Conservation (phyloP, 2,888 invertebrate species). For the Linnaemya vulpina region DNA sequence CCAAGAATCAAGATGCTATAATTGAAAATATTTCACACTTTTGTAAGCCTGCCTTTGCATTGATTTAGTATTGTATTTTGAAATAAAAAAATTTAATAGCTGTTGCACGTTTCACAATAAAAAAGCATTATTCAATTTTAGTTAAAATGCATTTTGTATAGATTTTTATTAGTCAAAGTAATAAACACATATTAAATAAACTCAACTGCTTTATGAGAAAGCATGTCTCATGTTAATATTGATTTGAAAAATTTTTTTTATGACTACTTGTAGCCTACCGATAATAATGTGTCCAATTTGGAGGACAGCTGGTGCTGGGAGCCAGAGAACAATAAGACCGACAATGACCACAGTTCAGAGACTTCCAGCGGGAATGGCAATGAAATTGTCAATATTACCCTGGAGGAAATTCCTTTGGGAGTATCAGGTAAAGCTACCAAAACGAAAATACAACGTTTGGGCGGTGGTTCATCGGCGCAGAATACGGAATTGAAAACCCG, state of each 20-base stretch:
- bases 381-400: constrained; percentile 77
- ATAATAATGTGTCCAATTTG: constrained; percentile 75
- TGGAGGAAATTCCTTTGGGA: constrained; percentile 75
- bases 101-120: constrained; percentile 56
- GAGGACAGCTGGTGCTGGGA: constrained; percentile 83
- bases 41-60: constrained; percentile 56
- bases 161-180: constrained; percentile 39
- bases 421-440: constrained; percentile 74
- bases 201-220: constrained; percentile 65
- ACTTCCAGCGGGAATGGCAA: constrained; percentile 74
- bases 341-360: constrained; percentile 75
- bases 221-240: constrained; percentile 50
- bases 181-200: constrained; percentile 42
- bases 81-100: constrained; percentile 59
- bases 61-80: constrained; percentile 55
- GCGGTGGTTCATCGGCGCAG: constrained; percentile 35
- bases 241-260: background rate
- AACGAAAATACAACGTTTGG: constrained; percentile 82
- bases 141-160: constrained; percentile 21
- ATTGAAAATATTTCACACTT: constrained; percentile 55
- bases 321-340: constrained; percentile 79
- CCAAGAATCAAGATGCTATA: constrained; percentile 33
- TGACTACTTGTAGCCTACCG: constrained; percentile 73
- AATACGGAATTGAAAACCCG: constrained; percentile 81
- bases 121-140: constrained; percentile 33